Conservation (phyloP, 1,140 invertebrate species). For the Microvelia longipes region DNA sequence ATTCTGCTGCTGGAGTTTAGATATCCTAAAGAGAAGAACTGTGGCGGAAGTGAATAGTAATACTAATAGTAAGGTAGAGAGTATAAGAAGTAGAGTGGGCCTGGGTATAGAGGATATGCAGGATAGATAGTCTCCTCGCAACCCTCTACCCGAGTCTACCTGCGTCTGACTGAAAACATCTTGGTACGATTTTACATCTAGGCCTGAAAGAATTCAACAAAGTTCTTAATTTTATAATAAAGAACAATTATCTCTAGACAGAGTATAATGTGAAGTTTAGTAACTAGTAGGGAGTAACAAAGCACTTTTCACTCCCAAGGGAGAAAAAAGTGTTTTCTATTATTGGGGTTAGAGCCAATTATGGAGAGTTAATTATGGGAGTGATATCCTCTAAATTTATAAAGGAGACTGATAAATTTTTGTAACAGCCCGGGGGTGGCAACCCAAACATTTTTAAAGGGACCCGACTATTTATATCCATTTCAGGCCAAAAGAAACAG, state of each 20-base stretch:
- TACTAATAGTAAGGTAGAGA: conserved; percentile 26
- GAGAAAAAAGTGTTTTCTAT: no score
- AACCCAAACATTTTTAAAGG: no score
- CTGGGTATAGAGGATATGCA: conserved; percentile 14
- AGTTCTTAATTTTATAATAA: no score
- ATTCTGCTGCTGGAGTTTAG: conserved; percentile 25
- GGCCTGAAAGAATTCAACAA: conserved; percentile 6
- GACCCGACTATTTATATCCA: no score
- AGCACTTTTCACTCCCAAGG: neutral
- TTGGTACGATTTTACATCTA: conserved; percentile 16
- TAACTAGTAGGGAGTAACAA: neutral
- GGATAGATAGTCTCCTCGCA: conserved; percentile 7
- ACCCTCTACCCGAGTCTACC: conserved; percentile 1
- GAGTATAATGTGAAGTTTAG: neutral
- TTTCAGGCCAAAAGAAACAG: no score
- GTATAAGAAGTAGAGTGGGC: conserved; percentile 22
- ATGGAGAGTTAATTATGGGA: no score
- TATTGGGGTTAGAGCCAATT: no score
- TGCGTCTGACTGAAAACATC: conserved; percentile 14
- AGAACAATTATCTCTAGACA: neutral
- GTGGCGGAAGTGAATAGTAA: conserved; percentile 28
- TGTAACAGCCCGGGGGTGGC: no score
- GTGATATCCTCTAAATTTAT: no score
- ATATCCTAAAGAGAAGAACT: conserved; percentile 27
- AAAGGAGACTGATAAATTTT: no score